Percentiles rank a stretch among this genome's conserved stretches.
phyloP scores from a whole-genome alignment of 2,888 invertebrate genomes.

The Dicyrtoma fusca region DNA sequence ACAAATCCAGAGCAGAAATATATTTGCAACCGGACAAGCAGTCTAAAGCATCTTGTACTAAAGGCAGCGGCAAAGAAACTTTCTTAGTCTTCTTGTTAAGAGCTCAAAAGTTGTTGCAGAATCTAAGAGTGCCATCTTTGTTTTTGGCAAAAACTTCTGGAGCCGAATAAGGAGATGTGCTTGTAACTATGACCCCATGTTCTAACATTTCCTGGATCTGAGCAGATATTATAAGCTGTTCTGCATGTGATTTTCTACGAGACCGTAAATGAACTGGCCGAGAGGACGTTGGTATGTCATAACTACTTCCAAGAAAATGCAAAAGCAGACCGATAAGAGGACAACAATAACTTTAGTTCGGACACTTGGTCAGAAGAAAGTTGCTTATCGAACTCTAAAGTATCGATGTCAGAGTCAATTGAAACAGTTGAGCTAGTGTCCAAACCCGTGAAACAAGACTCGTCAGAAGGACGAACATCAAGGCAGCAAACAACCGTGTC shows the following conservation, averaged over 20 bases:
- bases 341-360: neutral
- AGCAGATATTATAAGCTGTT: constrained; percentile 40
- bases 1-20: constrained; percentile 58
- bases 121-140: constrained; percentile 56
- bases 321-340: neutral
- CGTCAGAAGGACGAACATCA: too few relatives aligned
- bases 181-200: constrained; percentile 41
- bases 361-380: neutral
- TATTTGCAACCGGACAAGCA: constrained; percentile 57
- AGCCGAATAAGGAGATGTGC: constrained; percentile 38
- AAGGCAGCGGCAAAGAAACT: constrained; percentile 58
- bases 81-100: constrained; percentile 57
- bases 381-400: neutral
- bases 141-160: constrained; percentile 57
- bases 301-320: neutral
- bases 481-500: too few relatives aligned
- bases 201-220: constrained; percentile 41
- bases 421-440: too few relatives aligned
- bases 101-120: constrained; percentile 57
- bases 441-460: too few relatives aligned
- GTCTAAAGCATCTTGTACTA: constrained; percentile 58
- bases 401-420: neutral
- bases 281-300: neutral
- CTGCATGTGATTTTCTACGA: constrained; percentile 9
- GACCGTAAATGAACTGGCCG: too few relatives aligned